phyloP scores from a whole-genome alignment of 2,888 invertebrate genomes.

The Drosophila subquinaria region DNA sequence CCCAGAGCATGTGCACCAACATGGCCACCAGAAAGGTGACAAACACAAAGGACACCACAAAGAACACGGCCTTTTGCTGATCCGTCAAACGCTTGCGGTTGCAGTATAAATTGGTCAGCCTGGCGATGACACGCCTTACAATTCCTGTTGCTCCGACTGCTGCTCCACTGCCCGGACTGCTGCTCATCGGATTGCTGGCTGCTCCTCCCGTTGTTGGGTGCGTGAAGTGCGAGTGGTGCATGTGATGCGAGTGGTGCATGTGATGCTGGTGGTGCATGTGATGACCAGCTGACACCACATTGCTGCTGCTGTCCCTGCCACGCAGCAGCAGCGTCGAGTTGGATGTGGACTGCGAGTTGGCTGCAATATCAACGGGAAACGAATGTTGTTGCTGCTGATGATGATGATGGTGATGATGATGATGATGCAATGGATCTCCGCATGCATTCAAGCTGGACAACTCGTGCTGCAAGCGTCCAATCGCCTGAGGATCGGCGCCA shows the following conservation, averaged over 20 bases:
- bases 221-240: conserved; percentile 65
- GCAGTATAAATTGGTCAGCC: conserved; percentile 81
- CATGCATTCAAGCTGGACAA: conserved; percentile 82
- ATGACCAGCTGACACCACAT: no score
- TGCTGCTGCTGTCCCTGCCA: conserved; percentile 42
- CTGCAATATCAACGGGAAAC: conserved; percentile 35
- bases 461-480: conserved; percentile 73
- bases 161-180: conserved; percentile 16
- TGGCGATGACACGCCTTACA: conserved; percentile 85
- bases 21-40: conserved; percentile 84
- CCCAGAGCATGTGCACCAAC: conserved; percentile 83
- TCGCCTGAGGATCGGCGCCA: conserved; percentile 64
- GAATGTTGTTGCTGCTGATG: conserved; percentile 53
- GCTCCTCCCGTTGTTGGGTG: conserved; percentile 34
- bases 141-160: conserved; percentile 82
- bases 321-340: conserved; percentile 44
- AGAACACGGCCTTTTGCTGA: conserved; percentile 84
- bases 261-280: conserved; percentile 71
- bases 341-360: no score
- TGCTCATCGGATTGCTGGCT: not conserved
- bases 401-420: conserved; percentile 84
- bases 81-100: conserved; percentile 84
- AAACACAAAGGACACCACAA: conserved; percentile 84
- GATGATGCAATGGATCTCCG: conserved; percentile 83
- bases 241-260: conserved; percentile 72